phyloP scores from a whole-genome alignment of 2,113 vertebrate species.

The Pygoscelis antarcticus region DNA sequence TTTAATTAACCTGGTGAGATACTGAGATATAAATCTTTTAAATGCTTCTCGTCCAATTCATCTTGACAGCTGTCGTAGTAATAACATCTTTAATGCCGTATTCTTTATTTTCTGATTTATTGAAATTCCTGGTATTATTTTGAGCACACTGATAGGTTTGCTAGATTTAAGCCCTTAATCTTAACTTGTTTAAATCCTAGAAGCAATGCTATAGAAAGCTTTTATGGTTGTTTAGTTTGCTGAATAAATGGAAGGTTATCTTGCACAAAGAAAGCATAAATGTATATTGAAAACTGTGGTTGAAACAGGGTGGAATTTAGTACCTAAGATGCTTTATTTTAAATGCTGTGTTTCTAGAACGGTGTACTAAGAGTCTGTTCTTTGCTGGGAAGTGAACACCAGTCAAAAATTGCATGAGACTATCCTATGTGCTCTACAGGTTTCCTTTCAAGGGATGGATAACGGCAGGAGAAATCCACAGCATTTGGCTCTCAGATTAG shows the following conservation, averaged over 20 bases:
- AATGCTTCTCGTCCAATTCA: constrained; percentile 54
- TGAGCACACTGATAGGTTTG: constrained; percentile 32
- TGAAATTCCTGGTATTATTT: constrained; percentile 67
- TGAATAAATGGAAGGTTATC: constrained; percentile 41
- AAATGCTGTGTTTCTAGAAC: neutral
- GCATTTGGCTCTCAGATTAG: neutral
- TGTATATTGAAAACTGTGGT: neutral
- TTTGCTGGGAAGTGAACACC: neutral
- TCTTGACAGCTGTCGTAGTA: constrained; percentile 54
- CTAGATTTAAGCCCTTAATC: constrained; percentile 54
- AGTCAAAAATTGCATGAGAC: neutral
- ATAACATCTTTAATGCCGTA: constrained; percentile 53
- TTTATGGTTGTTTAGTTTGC: neutral
- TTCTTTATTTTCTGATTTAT: constrained; percentile 59
- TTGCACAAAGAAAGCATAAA: constrained; percentile 7
- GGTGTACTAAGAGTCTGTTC: neutral
- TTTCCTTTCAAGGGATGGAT: neutral
- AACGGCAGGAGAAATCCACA: neutral
- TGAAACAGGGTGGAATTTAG: neutral
- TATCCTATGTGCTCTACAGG: neutral
- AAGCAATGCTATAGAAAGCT: neutral
- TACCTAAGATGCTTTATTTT: neutral
- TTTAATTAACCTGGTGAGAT: constrained; percentile 65
- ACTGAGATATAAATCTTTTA: constrained; percentile 58
- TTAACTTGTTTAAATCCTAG: constrained; percentile 58